Percentiles rank a stretch among this genome's conserved stretches.
These are phyloP conservation scores for Tanaodytes sp. DNA, from an alignment of 2,888 invertebrate species.

Conservation along the genomic window DNA sequence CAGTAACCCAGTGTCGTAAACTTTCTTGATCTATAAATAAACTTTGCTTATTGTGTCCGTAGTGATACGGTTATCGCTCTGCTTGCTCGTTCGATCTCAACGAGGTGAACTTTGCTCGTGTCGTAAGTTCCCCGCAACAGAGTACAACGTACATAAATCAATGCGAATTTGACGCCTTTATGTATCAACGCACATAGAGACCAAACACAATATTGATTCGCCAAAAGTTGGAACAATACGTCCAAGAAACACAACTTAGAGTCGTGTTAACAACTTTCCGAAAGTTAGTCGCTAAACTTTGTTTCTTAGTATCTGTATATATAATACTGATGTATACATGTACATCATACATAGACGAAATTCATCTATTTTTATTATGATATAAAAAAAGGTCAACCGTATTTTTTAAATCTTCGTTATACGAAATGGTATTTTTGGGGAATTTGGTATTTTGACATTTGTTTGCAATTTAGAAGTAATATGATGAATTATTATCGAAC, in stretches of 20 bases:
- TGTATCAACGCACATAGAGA: conserved; percentile 7
- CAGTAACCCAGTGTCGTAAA: conserved; percentile 57
- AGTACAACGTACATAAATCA: conserved; percentile 50
- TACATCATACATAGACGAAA: too few relatives aligned
- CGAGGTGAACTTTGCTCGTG: conserved; percentile 53
- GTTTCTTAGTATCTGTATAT: too few relatives aligned
- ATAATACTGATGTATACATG: too few relatives aligned
- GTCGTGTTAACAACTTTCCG: conserved; percentile 6
- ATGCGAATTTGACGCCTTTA: conserved; percentile 43
- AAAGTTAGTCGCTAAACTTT: conserved; percentile 26
- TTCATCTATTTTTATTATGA: neutral
- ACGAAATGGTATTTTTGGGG: too few relatives aligned
- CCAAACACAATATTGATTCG: conserved; percentile 32
- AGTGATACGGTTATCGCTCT: conserved; percentile 57
- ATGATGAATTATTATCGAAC: too few relatives aligned
- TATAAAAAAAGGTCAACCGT: too few relatives aligned
- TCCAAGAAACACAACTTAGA: conserved; percentile 11
- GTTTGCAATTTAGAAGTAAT: too few relatives aligned
- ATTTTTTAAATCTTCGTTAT: too few relatives aligned
- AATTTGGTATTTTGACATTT: too few relatives aligned
- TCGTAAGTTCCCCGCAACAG: conserved; percentile 42
- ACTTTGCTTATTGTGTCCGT: conserved; percentile 62
- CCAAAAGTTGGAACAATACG: conserved; percentile 43
- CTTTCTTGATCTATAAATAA: conserved; percentile 60
- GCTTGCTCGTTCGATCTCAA: conserved; percentile 51